Base-by-base conservation (phyloP, 1,140 invertebrate genomes). In the Ceratina japonica region DNA sequence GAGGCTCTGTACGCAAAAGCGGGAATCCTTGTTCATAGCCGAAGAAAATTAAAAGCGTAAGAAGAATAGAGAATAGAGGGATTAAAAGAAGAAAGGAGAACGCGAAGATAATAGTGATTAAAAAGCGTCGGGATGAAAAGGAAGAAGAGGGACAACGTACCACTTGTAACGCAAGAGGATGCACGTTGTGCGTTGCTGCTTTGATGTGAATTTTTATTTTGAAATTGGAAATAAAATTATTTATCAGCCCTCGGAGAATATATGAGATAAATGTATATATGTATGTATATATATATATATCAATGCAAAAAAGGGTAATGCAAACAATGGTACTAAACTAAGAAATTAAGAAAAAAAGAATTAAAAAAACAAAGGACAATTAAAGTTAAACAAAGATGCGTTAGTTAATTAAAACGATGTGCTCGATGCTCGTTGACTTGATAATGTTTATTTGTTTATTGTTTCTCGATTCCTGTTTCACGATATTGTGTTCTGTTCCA, bases 271-370 rank as follows among this genome's bases (percentile, higher is more conserved):
- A 44, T 10, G 10, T 44, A 44, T 44, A 44, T 44, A 44, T 44
- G 10, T 44, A 7, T 44, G 1, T 44, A 3, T 49, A 72, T 37
- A 62, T 49, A 24, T 52, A 52, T 44, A 77, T 37, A 56, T 63
- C 74, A 62, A 64, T 18, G 62, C 70, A 15, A 63, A 15, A 63
- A 18, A 4, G 44, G 20, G 22, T 27, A 27, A 65, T 49, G 31
- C 73, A 80, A 20, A 82, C 58, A 73, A 76, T 64, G 84, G 83
- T 82, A 85, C 84, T 85, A 86, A 85, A 27, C 61, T 75, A 82
- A 82, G 51, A n/a, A 59, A 62, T 68, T 59, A 74, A 66, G 37
- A 16, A 44, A 44, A 44, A 44, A 44, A 62, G 52, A 73, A 37
- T 37, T 4, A 49, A 24, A 8, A 20, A 51, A 51, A 27, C 16